Base-by-base conservation (phyloP, 2,113 vertebrate species). In the Caranx ignobilis region DNA sequence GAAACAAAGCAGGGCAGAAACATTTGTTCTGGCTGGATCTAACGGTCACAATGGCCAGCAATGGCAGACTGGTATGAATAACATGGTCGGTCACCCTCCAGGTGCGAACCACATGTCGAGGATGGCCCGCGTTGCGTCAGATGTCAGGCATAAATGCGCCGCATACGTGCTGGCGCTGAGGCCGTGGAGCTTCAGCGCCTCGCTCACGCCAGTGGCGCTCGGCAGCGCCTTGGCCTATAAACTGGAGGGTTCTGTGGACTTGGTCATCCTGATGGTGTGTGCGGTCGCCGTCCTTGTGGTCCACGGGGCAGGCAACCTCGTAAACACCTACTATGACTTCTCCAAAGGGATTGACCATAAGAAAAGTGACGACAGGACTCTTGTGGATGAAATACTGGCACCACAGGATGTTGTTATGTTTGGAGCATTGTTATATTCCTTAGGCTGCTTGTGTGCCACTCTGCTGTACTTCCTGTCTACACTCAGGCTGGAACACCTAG, bases 281-380 rank as follows among this genome's bases (percentile, higher is more conserved):
- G 98, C 98, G 0, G 94, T 98, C 52, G 93, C 96, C 0, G 98
- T 99, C 47, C 92, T 99, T 57, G 96, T 98, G 0, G 98, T 99
- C 66, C 98, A 99, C 1, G 98, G 97, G 0, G 98, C 98, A 0
- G 98, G 98, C 0, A 99, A 99, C 87, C 89, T 99, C 31, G 98
- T 99, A 3, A 99, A 99, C 86, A 99, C 98, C 31, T 99, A 98
- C 90, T 99, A 99, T n/a, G 98, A 99, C 93, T 99, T 99, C 90
- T 98, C 97, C 69, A 99, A 99, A 91, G 98, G 98, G 45, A 99
- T 99, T 41, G 98, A 99, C 80, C 97, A 99, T 90, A 99, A 99
- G 91, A 99, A 99, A 89, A 99, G 98, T 0, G 98, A 99, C 2
- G 98, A 99, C 82, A 95, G 98, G 91, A 99, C 98, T 16, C 90